phyloP scores from a whole-genome alignment of 2,113 vertebrate genomes.

The Laterallus jamaicensis region DNA sequence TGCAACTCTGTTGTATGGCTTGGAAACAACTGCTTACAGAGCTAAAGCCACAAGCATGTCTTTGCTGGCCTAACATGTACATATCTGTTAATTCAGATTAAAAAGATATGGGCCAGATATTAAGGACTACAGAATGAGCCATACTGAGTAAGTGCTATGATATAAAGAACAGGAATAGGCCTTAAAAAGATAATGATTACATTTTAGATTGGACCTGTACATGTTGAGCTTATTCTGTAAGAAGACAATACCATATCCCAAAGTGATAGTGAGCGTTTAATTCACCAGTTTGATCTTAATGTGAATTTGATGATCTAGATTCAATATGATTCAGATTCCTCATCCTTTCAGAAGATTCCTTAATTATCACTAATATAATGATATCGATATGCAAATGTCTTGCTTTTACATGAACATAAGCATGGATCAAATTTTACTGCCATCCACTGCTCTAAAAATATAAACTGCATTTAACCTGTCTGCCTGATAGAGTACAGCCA shows the following conservation, averaged over 20 bases:
- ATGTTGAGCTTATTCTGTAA: neutral
- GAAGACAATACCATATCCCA: neutral
- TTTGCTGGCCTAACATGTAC: no score
- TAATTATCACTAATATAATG: neutral
- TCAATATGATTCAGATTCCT: neutral
- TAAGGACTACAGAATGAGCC: neutral
- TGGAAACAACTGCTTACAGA: no score
- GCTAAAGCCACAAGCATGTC: no score
- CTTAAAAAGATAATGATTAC: neutral
- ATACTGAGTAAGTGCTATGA: neutral
- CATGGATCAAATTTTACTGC: neutral
- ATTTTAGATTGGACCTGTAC: neutral
- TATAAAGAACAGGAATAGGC: neutral
- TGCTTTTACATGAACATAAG: neutral
- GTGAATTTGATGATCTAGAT: neutral
- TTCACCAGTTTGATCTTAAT: neutral
- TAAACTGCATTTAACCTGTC: neutral
- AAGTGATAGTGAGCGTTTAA: neutral
- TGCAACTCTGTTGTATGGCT: no score
- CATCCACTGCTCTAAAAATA: neutral
- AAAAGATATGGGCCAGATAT: neutral
- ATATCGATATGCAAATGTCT: neutral
- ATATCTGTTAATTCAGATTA: no score
- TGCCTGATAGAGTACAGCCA: neutral
- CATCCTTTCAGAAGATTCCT: neutral